Conservation (phyloP, 2,797 vertebrate species). For the Xenopus petersii region DNA sequence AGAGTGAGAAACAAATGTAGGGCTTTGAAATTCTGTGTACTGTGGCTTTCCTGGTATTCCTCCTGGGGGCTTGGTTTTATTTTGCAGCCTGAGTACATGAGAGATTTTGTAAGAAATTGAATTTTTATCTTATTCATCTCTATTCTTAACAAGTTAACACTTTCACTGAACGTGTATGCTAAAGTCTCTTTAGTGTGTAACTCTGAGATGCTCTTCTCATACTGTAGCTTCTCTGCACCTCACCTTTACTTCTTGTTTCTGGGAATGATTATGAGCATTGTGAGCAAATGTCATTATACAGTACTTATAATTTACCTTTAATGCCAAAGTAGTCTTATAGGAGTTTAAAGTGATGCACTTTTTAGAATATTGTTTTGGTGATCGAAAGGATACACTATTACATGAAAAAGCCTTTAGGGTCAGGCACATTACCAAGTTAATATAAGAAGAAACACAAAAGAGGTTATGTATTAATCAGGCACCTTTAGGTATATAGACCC, state of each 20-base stretch:
- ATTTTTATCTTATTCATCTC: slow-evolving; percentile 46
- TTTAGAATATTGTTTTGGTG: not conserved
- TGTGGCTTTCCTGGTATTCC: slow-evolving; percentile 1
- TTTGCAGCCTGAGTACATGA: slow-evolving; percentile 21
- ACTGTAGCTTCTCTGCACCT: slow-evolving; percentile 1
- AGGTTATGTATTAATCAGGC: no score
- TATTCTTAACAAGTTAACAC: slow-evolving; percentile 37
- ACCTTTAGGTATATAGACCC: no score
- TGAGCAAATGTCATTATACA: slow-evolving; percentile 8
- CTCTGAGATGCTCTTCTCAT: slow-evolving; percentile 9
- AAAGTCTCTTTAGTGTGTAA: slow-evolving; percentile 32
- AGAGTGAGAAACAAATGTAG: slow-evolving; percentile 11
- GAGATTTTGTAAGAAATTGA: slow-evolving; percentile 45
- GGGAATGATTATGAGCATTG: not conserved
- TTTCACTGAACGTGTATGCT: slow-evolving; percentile 3
- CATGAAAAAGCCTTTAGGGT: no score
- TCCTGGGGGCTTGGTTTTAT: slow-evolving; percentile 15
- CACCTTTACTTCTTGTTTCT: not conserved
- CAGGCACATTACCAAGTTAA: no score
- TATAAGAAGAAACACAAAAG: no score
- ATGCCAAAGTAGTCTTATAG: not conserved
- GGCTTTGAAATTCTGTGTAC: not conserved
- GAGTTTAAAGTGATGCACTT: not conserved
- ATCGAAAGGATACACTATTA: not conserved
- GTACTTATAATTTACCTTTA: not conserved